A percentile compares a stretch with the other conserved stretches of the same genome.
These are phyloP conservation scores for Carduelis carduelis DNA, from an alignment of 2,797 vertebrate genomes.

Conservation along the genomic window DNA sequence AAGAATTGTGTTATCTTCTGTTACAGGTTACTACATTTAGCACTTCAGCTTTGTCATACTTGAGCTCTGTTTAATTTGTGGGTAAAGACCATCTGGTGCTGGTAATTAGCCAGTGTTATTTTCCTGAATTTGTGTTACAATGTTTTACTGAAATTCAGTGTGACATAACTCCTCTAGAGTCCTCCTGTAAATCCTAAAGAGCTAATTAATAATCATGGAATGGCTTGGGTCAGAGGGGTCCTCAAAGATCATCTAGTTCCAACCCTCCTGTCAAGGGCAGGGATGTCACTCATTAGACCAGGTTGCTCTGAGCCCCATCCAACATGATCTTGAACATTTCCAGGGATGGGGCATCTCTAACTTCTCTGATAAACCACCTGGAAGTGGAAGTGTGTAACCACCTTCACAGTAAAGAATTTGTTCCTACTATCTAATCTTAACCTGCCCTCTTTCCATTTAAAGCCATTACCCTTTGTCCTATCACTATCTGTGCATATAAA, in stretches of 20 bases:
- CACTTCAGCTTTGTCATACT: background rate
- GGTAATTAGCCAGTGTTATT: background rate
- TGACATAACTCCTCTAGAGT: background rate
- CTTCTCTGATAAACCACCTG: background rate
- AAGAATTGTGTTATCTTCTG: background rate
- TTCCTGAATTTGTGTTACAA: background rate
- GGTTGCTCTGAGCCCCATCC: background rate
- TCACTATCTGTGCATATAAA: background rate
- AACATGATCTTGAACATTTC: background rate
- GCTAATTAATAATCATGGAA: background rate
- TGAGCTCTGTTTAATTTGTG: background rate
- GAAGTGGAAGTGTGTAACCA: accelerated
- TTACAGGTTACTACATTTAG: background rate
- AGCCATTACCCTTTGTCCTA: background rate
- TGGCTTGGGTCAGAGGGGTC: background rate
- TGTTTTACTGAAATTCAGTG: background rate
- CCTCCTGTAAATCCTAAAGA: background rate
- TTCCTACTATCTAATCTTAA: background rate
- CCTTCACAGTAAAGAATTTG: background rate
- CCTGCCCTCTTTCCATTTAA: background rate
- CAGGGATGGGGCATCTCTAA: background rate
- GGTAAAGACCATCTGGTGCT: background rate
- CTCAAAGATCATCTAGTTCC: background rate
- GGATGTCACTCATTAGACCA: background rate
- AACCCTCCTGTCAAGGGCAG: background rate